Conservation (phyloP, 2,113 vertebrate genomes). For the Caretta caretta region DNA sequence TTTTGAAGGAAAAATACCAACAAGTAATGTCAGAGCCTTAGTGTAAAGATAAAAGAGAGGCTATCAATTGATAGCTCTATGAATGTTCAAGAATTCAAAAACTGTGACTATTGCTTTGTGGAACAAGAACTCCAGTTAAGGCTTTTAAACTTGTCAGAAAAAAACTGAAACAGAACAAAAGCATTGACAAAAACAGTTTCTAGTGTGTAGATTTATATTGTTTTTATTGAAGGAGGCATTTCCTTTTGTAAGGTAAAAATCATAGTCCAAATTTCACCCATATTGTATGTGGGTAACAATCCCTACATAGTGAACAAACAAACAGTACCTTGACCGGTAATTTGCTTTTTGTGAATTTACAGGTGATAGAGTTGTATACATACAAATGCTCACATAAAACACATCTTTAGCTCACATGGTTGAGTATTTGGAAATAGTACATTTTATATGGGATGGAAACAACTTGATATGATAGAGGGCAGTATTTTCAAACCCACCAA, state of each 20-base stretch:
- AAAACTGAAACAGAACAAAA: not conserved
- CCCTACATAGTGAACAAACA: not conserved
- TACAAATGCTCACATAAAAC: not conserved
- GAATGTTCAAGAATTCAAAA: not conserved
- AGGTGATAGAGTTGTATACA: not conserved
- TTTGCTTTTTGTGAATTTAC: not conserved
- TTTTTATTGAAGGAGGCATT: rapidly evolving
- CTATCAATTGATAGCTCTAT: not conserved
- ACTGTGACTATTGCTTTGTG: not conserved
- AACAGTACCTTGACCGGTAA: not conserved
- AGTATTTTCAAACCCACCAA: rapidly evolving
- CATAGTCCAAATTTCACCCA: not conserved
- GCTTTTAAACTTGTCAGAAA: not conserved
- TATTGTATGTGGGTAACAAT: rapidly evolving
- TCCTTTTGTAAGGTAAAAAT: not conserved
- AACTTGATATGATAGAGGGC: not conserved
- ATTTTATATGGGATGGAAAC: not conserved
- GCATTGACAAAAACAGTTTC: not conserved
- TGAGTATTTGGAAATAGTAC: not conserved
- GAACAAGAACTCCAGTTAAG: not conserved
- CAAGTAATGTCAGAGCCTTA: not conserved
- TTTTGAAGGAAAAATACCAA: not conserved
- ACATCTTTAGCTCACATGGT: not conserved
- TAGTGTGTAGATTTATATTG: not conserved
- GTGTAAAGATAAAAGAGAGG: not conserved